Conservation (phyloP, 2,888 invertebrate species). For the Torymus texanus region DNA sequence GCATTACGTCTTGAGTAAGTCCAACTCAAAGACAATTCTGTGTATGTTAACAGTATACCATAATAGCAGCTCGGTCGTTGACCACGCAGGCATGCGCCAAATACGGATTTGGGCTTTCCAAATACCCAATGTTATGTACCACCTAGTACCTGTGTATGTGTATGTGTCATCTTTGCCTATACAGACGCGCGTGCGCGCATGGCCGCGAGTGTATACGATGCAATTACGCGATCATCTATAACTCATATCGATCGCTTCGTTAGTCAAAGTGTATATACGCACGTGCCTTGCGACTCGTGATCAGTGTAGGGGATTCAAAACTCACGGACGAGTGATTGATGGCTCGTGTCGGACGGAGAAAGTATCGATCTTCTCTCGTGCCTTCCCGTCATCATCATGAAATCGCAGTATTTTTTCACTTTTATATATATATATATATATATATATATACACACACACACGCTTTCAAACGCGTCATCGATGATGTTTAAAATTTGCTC, state of each 20-base stretch:
- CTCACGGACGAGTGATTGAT: constrained; percentile 15
- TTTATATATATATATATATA: too few species aligned
- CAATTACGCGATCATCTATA: constrained; percentile 50
- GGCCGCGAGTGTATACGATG: constrained; percentile 4
- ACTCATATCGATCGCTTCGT: constrained; percentile 44
- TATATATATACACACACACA: too few species aligned
- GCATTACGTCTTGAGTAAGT: too few species aligned
- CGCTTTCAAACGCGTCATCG: too few species aligned
- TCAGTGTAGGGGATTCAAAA: not conserved
- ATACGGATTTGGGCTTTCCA: constrained; percentile 19
- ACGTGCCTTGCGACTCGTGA: not conserved
- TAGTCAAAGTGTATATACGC: constrained; percentile 18
- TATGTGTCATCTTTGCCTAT: too few species aligned
- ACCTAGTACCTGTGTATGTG: too few species aligned
- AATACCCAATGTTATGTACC: not conserved
- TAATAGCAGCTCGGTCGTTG: not conserved
- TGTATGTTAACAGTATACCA: not conserved
- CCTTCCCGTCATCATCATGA: not conserved
- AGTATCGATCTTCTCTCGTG: not conserved
- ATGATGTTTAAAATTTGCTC: too few species aligned
- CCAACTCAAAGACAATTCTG: too few species aligned
- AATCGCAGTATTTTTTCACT: not conserved
- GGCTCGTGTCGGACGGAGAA: not conserved
- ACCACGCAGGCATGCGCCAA: not conserved
- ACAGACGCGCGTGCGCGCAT: too few species aligned